Evolutionary conservation across 2,888 invertebrate genomes (phyloP), one percentile per base, ranked within the genome.

Genomic region (Eristalis tenax): DNA sequence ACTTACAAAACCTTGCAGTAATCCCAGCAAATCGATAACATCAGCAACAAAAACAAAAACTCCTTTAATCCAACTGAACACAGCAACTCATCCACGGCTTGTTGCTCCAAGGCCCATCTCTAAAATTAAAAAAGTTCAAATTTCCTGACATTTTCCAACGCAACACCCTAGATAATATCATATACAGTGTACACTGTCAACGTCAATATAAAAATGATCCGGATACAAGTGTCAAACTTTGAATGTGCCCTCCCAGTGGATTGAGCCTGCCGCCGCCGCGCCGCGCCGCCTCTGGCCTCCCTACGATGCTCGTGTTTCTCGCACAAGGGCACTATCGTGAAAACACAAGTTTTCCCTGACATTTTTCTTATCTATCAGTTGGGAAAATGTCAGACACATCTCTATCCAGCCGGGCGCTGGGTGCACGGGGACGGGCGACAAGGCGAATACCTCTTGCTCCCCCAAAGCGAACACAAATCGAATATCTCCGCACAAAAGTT

Each of bases 211-310:
- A 50, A 50, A 50, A 50, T 50, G 50, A 50, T 50, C 50, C 50
- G 50, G 50, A 50, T 50, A 50, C 50, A 50, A 50, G 50, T 50
- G 50, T 50, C 50, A 50, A 50, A 50, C 50, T 50, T 50, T 50
- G 50, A 18, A 50, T 50, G 18, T 18, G n/a, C 15, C 43, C 50
- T 8, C 50, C 18, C 18, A 18, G 50, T 18, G 50, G 18, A n/a
- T 18, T n/a, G 18, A 50, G 18, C 8, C 18, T n/a, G 18, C 50
- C 8, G n/a, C 18, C 18, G 18, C 50, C 50, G 11, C 3, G 3
- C 38, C n/a, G n/a, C 8, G n/a, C 18, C 18, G 18, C 50, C 50
- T 1, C 3, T 0, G 13, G 10, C 10, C 13, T 8, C 10, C 38
- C 13, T 13, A 0, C 11, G 0, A 35, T 5, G 11, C 35, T 38